Conservation (phyloP, 2,888 invertebrate species). For the Abrostola triplasia region DNA sequence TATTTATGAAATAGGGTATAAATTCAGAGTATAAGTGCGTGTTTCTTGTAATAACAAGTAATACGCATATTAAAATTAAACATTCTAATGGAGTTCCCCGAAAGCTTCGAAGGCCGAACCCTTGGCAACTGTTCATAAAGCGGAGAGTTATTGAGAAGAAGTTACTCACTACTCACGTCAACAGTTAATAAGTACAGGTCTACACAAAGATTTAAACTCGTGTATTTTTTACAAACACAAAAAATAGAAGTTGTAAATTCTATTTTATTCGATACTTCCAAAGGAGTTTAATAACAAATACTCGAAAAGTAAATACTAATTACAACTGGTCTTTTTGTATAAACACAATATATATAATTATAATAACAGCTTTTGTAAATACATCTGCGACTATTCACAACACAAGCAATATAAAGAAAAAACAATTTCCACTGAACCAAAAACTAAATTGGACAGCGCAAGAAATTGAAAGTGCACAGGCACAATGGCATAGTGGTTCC, state of each 20-base stretch:
- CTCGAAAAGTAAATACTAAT: no score
- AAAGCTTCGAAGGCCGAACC: constrained; percentile 9
- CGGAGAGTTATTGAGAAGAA: constrained; percentile 4
- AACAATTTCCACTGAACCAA: constrained; percentile 5
- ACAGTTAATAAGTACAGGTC: background rate
- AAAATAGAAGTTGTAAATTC: no score
- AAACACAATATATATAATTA: no score
- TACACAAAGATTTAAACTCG: background rate
- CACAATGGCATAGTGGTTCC: constrained; percentile 26
- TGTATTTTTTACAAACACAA: no score
- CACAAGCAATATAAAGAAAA: background rate
- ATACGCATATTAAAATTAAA: background rate
- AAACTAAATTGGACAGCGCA: constrained; percentile 16
- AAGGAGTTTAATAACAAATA: no score
- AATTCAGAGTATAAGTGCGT: no score
- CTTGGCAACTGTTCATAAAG: constrained; percentile 26
- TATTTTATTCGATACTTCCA: no score
- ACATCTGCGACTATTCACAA: background rate
- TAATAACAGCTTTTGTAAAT: no score
- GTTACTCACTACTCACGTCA: background rate
- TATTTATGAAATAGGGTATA: no score
- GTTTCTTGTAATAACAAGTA: no score
- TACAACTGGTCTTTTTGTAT: no score
- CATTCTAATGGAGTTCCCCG: constrained; percentile 15
- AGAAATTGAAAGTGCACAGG: constrained; percentile 31